Evolutionary conservation across 2,797 vertebrate species (phyloP).

Genomic region (Cephalopachus bancanus): DNA sequence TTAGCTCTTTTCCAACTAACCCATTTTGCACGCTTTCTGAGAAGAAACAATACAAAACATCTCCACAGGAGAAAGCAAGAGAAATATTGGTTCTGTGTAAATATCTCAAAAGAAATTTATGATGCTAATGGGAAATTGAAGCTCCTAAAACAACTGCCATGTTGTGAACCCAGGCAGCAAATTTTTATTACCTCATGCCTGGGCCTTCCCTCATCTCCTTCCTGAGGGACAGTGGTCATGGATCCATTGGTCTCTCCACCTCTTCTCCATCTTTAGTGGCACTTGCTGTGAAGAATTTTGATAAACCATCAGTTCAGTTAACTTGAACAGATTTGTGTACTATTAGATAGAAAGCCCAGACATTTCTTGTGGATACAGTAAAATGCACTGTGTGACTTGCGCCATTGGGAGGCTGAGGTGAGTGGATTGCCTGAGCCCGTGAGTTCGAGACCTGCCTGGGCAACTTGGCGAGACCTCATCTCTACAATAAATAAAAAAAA

Average conservation of each 20-base stretch:
- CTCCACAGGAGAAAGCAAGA: constrained; percentile 25
- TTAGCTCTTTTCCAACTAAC: constrained; percentile 55
- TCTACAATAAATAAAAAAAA: too few species aligned
- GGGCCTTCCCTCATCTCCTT: not conserved
- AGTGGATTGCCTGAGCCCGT: too few species aligned
- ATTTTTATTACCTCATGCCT: not conserved
- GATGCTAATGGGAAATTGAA: not conserved
- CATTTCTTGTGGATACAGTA: too few species aligned
- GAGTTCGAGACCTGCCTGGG: too few species aligned
- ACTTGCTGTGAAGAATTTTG: not conserved
- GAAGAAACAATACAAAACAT: not conserved
- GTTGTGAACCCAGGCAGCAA: not conserved
- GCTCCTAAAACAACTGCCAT: not conserved
- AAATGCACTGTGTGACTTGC: fast-evolving
- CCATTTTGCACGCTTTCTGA: constrained; percentile 57
- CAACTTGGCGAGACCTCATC: too few species aligned
- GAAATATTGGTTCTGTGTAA: not conserved
- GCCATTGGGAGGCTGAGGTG: too few species aligned
- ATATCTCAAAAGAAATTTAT: constrained; percentile 51
- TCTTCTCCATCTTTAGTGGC: not conserved
- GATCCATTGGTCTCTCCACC: not conserved
- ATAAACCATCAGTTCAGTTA: not conserved
- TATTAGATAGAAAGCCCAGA: not conserved
- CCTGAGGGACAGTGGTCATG: not conserved
- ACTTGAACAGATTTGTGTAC: not conserved